Evolutionary conservation across 2,113 vertebrate genomes (phyloP), one percentile per base, ranked within the genome.

Genomic region (Salvelinus sp.): DNA sequence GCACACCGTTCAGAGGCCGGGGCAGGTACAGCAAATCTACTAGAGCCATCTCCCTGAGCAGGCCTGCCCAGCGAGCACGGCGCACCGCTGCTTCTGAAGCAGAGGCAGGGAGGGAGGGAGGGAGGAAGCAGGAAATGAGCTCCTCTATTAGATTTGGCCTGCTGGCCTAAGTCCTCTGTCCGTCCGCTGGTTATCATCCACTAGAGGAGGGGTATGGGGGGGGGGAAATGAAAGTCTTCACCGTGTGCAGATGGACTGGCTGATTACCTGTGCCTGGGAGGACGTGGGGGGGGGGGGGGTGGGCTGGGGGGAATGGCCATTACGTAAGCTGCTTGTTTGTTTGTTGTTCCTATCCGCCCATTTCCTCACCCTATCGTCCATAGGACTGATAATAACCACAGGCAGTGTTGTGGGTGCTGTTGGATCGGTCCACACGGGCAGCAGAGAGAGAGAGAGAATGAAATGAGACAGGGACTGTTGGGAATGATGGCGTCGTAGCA

Each of bases 61-160:
- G 48, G 50, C 16, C 48, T 50, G 3, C 0, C 48, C 48, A 38
- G 38, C 7, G 38, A 38, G 38, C 38, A 9, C 0, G 7, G 38
- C 1, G 6, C 6, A 7, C 33, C 6, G 33, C 38, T 38, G 7
- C 38, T 7, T 33, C 33, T 33, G 33, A 33, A 6, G 33, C 33
- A 33, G 33, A 33, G 33, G 33, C 6, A 6, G 9, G 38, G 38
- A 38, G 38, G 7, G 33, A 38, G 38, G 7, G 33, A 44, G 38
- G 38, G 38, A 44, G 38, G 38, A 10, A 44, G 7, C 38, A 44
- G 38, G 38, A 44, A 44, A 54, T 54, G 30, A 66, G 23, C 66
- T 47, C 69, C 44, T 76, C 67, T 70, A 70, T 75, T 57, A 70
- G 75, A 76, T 28, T 58, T 57, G 22, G 2, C 28, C 14, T 7